Evolutionary conservation across 2,888 invertebrate genomes (phyloP).

Genomic region (Pandemis heparana): DNA sequence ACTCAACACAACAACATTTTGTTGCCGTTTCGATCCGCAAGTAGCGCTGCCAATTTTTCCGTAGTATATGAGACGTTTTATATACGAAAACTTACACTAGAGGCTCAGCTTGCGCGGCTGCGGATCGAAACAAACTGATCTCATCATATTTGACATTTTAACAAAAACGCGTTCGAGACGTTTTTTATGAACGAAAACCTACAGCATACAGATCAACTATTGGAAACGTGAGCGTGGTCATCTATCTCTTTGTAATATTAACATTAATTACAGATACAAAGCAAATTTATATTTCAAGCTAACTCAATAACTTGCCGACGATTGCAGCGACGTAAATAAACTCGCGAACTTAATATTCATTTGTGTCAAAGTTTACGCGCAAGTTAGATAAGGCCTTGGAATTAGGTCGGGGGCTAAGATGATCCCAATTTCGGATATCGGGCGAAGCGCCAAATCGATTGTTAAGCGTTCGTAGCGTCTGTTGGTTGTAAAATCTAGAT

Average conservation of each 20-base stretch:
- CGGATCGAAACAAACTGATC: too few relatives aligned
- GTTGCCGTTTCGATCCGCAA: too few relatives aligned
- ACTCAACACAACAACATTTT: too few relatives aligned
- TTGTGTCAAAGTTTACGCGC: constrained; percentile 40
- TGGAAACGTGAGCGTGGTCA: too few relatives aligned
- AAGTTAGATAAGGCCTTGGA: constrained; percentile 40
- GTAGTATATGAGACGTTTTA: too few relatives aligned
- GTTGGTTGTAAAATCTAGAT: constrained; percentile 40
- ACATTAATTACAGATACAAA: neutral
- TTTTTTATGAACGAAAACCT: too few relatives aligned
- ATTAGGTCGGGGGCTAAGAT: constrained; percentile 53
- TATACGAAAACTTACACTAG: too few relatives aligned
- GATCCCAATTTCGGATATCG: constrained; percentile 46
- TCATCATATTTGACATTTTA: too few relatives aligned
- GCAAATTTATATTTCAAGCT: neutral
- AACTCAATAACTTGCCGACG: neutral
- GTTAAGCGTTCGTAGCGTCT: constrained; percentile 44
- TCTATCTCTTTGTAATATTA: neutral
- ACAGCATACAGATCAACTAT: too few relatives aligned
- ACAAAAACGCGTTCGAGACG: too few relatives aligned
- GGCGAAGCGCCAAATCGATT: constrained; percentile 68
- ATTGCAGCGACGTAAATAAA: constrained; percentile 21
- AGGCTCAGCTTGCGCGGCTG: too few relatives aligned
- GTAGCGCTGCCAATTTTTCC: too few relatives aligned
- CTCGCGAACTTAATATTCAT: constrained; percentile 39